Percentiles rank a stretch among this genome's conserved stretches.
Evolutionary conservation across 2,113 vertebrate genomes (phyloP).

Genomic region (Varanus salvator): DNA sequence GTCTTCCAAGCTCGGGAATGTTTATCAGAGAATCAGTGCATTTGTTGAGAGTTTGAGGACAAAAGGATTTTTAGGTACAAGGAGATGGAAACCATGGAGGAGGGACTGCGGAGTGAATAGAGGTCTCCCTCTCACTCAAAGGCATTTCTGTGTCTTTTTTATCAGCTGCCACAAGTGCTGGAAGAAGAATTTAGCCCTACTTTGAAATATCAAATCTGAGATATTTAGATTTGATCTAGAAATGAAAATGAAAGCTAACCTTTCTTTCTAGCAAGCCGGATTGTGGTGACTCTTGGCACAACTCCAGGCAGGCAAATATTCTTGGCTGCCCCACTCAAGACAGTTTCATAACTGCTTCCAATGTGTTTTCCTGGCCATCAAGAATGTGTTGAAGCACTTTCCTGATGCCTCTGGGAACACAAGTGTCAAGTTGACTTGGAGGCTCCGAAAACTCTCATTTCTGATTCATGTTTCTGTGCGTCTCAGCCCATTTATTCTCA

Average conservation of each 20-base stretch:
- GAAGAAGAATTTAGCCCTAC: neutral
- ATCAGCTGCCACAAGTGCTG: neutral
- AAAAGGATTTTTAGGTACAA: neutral
- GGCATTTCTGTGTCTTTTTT: neutral
- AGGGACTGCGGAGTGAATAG: neutral
- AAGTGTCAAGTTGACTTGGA: neutral
- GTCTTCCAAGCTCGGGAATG: neutral
- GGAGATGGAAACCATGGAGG: no score
- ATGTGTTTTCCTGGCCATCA: neutral
- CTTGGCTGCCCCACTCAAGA: neutral
- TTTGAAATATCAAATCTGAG: neutral
- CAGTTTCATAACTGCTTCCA: neutral
- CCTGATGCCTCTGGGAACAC: neutral
- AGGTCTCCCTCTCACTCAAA: neutral
- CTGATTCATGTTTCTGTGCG: conserved; percentile 1
- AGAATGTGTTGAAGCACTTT: fast-evolving
- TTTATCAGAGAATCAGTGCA: neutral
- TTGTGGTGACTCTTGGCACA: neutral
- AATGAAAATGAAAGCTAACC: neutral
- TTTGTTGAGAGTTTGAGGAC: neutral
- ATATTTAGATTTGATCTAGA: neutral
- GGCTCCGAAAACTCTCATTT: neutral
- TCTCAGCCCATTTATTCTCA: conserved; percentile 16
- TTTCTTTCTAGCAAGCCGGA: neutral
- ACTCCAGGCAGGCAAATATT: neutral